These are phyloP conservation scores for Xyrauchen texanus DNA, from an alignment of 2,113 vertebrate species.

Conservation along the genomic window DNA sequence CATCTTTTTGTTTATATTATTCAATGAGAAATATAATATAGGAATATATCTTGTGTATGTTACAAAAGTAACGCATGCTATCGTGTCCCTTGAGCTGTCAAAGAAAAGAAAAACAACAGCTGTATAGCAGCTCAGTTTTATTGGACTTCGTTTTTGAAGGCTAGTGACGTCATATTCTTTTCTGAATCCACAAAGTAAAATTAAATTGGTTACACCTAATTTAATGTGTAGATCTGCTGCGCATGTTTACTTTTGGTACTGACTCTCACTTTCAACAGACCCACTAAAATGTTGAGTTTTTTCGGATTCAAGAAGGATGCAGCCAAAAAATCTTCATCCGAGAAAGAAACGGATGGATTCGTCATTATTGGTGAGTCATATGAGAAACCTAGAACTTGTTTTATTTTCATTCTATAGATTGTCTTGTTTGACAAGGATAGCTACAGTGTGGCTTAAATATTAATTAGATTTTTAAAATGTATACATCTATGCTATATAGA, in stretches of 20 bases:
- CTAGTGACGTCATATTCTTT: neutral
- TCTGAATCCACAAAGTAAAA: neutral
- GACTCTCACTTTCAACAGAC: neutral
- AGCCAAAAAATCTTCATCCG: constrained; percentile 77
- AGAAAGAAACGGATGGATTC: constrained; percentile 89
- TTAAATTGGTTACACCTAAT: neutral
- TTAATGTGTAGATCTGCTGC: neutral
- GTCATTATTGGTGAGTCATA: constrained; percentile 86
- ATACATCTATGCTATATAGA: too few species aligned
- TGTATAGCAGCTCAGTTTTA: neutral
- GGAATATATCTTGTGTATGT: neutral
- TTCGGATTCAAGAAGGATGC: constrained; percentile 85
- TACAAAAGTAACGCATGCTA: neutral
- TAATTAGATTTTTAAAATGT: too few species aligned
- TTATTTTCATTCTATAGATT: neutral
- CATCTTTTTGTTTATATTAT: neutral
- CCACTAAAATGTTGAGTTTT: constrained; percentile 83
- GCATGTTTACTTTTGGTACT: neutral
- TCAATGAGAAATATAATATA: too few species aligned
- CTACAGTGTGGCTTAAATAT: too few species aligned
- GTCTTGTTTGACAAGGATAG: too few species aligned
- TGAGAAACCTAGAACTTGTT: neutral
- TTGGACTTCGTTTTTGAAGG: neutral
- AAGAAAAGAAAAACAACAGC: neutral
- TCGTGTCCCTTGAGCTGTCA: neutral